Conservation (phyloP, 1,140 invertebrate species). For the Zophobas morio region DNA sequence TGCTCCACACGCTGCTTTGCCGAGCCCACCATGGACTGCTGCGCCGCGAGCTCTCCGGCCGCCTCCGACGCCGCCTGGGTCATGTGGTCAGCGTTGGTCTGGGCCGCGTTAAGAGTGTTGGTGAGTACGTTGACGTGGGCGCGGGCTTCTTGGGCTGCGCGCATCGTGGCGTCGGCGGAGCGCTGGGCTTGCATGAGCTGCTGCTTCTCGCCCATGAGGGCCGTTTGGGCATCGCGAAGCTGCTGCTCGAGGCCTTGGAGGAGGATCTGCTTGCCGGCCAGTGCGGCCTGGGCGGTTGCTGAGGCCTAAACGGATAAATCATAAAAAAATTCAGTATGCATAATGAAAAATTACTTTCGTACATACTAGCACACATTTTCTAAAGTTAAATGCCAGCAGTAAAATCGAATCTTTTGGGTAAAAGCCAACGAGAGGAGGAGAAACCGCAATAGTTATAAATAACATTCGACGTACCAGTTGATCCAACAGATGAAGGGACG, state of each 20-base stretch:
- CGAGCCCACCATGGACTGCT: conserved; percentile 80
- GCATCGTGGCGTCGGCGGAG: conserved; percentile 74
- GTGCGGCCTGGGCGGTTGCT: conserved; percentile 78
- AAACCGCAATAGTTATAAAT: no score
- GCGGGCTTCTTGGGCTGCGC: conserved; percentile 77
- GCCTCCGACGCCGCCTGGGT: conserved; percentile 76
- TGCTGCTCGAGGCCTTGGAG: conserved; percentile 77
- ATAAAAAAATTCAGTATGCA: no score
- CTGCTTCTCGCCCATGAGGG: conserved; percentile 75
- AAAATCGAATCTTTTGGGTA: no score
- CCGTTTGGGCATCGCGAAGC: conserved; percentile 75
- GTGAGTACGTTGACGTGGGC: conserved; percentile 72
- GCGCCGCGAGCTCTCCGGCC: conserved; percentile 77
- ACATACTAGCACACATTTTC: no score
- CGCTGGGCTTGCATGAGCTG: conserved; percentile 78
- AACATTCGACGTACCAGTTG: no score
- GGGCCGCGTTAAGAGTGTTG: conserved; percentile 78
- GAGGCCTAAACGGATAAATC: conserved; percentile 66
- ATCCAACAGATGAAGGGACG: no score
- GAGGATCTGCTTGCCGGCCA: conserved; percentile 77
- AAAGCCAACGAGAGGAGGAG: no score
- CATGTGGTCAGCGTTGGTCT: conserved; percentile 77
- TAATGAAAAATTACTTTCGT: not conserved
- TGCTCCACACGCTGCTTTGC: conserved; percentile 74
- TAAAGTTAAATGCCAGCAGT: no score